A percentile compares a stretch with the other conserved stretches of the same genome.
Conservation (phyloP, 1,140 invertebrate species). For the Panagrolaimus sp. region DNA sequence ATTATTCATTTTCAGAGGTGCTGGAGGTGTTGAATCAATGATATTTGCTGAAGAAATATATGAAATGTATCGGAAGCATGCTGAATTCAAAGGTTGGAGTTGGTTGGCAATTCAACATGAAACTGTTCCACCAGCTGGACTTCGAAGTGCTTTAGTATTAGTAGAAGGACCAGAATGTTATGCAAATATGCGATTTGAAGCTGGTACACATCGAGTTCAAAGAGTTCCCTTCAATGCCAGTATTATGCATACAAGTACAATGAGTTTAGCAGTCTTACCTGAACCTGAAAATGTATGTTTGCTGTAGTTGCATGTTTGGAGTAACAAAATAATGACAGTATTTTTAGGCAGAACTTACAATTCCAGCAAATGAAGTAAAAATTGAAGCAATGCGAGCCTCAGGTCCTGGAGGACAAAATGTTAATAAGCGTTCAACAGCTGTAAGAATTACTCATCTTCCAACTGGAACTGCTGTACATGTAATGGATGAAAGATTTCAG, state of each 20-base stretch:
- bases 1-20: slow-evolving; percentile 65
- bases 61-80: slow-evolving; percentile 76
- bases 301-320: slow-evolving; percentile 8
- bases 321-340: slow-evolving; percentile 22
- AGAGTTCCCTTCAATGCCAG: slow-evolving; percentile 79
- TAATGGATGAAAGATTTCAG: slow-evolving; percentile 56
- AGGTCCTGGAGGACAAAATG: slow-evolving; percentile 90
- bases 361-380: slow-evolving; percentile 67
- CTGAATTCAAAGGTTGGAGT: slow-evolving; percentile 71
- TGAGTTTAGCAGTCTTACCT: slow-evolving; percentile 77
- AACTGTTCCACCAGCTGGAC: slow-evolving; percentile 31
- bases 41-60: slow-evolving; percentile 81
- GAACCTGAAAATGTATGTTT: slow-evolving; percentile 70
- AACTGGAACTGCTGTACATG: slow-evolving; percentile 62
- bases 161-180: slow-evolving; percentile 45
- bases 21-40: slow-evolving; percentile 93
- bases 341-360: slow-evolving; percentile 59
- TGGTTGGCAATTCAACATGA: slow-evolving; percentile 68
- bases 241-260: slow-evolving; percentile 88
- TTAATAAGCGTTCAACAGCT: slow-evolving; percentile 88
- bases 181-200: slow-evolving; percentile 71
- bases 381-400: slow-evolving; percentile 82
- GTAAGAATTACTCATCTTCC: slow-evolving; percentile 81
- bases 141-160: slow-evolving; percentile 48
- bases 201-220: slow-evolving; percentile 91